These are phyloP conservation scores for Melieria omissa DNA, from an alignment of 2,888 invertebrate genomes.

Conservation along the genomic window DNA sequence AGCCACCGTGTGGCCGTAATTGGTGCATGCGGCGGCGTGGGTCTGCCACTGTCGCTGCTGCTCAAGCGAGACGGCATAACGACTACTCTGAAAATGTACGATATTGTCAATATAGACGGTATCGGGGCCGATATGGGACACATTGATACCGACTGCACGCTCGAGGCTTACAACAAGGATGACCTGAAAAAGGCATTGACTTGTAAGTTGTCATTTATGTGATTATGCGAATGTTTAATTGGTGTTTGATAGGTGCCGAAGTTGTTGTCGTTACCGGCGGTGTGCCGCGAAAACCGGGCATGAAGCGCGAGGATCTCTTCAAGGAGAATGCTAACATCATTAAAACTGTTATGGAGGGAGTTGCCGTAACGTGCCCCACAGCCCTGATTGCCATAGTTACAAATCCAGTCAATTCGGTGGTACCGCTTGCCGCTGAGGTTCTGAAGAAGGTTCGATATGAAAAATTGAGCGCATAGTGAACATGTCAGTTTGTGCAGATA, in stretches of 20 bases:
- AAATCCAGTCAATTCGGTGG: slow-evolving; percentile 96
- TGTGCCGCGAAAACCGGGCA: slow-evolving; percentile 95
- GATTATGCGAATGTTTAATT: no score
- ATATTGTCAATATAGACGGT: slow-evolving; percentile 90
- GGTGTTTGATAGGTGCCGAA: slow-evolving; percentile 67
- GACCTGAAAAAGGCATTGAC: slow-evolving; percentile 14
- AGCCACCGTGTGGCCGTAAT: slow-evolving; percentile 70
- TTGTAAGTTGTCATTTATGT: background rate
- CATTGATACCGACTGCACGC: slow-evolving; percentile 76
- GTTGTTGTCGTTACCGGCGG: slow-evolving; percentile 96
- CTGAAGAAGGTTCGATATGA: slow-evolving; percentile 70
- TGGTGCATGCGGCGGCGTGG: slow-evolving; percentile 96
- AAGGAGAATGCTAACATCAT: slow-evolving; percentile 95
- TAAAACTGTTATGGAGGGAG: slow-evolving; percentile 79
- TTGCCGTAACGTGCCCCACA: slow-evolving; percentile 84
- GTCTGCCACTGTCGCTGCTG: slow-evolving; percentile 91
- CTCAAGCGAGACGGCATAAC: slow-evolving; percentile 89
- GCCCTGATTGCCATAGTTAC: slow-evolving; percentile 94
- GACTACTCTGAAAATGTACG: slow-evolving; percentile 85
- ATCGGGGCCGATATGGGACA: slow-evolving; percentile 96
- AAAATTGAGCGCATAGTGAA: background rate
- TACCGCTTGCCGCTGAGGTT: slow-evolving; percentile 94
- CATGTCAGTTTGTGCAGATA: no score
- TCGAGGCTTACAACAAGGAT: background rate
- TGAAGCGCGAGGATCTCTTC: slow-evolving; percentile 92